These are phyloP conservation scores for Ardeotis arabs DNA, from an alignment of 2,113 vertebrate species.

Conservation along the genomic window DNA sequence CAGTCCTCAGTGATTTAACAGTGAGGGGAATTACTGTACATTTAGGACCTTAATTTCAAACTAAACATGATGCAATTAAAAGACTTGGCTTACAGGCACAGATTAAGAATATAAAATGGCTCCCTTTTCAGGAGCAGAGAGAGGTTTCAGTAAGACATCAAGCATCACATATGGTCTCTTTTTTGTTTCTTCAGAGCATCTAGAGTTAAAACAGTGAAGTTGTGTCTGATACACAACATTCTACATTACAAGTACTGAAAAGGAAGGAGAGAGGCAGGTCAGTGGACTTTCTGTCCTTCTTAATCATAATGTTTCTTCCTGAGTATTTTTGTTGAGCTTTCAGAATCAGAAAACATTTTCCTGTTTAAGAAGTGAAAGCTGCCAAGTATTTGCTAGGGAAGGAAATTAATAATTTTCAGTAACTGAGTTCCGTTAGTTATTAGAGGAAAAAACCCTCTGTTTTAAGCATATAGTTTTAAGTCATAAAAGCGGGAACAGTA, in stretches of 20 bases:
- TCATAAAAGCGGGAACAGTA: not conserved
- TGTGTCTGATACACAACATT: not conserved
- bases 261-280: slow-evolving; percentile 21
- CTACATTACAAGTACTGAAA: slow-evolving; percentile 14
- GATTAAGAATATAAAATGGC: not conserved
- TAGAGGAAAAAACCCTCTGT: not conserved
- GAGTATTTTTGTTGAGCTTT: slow-evolving; percentile 51
- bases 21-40: not conserved
- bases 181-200: not conserved
- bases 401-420: slow-evolving; percentile 55
- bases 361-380: slow-evolving; percentile 67
- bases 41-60: not conserved
- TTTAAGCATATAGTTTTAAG: not conserved
- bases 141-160: slow-evolving; percentile 29
- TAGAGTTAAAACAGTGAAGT: slow-evolving; percentile 16
- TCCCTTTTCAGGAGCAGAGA: slow-evolving; percentile 8
- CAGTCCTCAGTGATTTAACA: not conserved
- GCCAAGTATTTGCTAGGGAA: slow-evolving; percentile 60
- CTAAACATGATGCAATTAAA: not conserved
- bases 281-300: slow-evolving; percentile 25
- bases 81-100: not conserved
- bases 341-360: slow-evolving; percentile 42
- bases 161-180: slow-evolving; percentile 14
- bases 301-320: slow-evolving; percentile 23
- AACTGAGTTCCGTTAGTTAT: slow-evolving; percentile 29